phyloP scores from a whole-genome alignment of 2,888 invertebrate genomes.

The Oasisia sp. region DNA sequence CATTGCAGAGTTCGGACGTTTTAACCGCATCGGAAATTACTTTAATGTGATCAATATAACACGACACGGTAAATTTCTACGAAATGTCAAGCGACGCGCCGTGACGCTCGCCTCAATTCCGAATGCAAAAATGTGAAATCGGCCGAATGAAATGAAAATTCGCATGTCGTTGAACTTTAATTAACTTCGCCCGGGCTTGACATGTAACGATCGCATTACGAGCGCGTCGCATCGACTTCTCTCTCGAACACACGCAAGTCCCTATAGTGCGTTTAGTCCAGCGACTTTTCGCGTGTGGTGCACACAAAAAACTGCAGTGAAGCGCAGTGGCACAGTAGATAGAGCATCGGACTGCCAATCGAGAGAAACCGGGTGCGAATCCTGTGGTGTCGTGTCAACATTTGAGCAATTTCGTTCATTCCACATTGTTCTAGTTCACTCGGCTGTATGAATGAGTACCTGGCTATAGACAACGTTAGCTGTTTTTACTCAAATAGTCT shows the following conservation, averaged over 20 bases:
- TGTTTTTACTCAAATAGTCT: too few relatives aligned
- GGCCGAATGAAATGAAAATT: not conserved
- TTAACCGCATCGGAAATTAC: not conserved
- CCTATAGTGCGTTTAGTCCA: not conserved
- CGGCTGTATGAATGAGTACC: too few relatives aligned
- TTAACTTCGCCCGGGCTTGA: not conserved
- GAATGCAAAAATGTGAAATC: not conserved
- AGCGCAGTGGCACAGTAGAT: too few relatives aligned
- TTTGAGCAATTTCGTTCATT: too few relatives aligned
- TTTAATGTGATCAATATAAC: constrained; percentile 1
- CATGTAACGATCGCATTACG: not conserved
- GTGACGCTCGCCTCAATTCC: not conserved
- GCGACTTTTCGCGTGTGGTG: not conserved
- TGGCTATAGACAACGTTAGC: too few relatives aligned
- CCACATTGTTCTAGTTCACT: too few relatives aligned
- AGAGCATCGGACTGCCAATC: too few relatives aligned
- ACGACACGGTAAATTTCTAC: not conserved
- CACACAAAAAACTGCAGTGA: not conserved
- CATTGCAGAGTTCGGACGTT: not conserved
- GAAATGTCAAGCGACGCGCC: not conserved
- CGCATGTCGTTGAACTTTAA: constrained; percentile 4
- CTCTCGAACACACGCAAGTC: not conserved
- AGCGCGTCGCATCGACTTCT: not conserved
- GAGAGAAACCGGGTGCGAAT: too few relatives aligned
- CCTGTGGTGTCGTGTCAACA: too few relatives aligned